Conservation (phyloP, 2,888 invertebrate species). For the Tipula unca region DNA sequence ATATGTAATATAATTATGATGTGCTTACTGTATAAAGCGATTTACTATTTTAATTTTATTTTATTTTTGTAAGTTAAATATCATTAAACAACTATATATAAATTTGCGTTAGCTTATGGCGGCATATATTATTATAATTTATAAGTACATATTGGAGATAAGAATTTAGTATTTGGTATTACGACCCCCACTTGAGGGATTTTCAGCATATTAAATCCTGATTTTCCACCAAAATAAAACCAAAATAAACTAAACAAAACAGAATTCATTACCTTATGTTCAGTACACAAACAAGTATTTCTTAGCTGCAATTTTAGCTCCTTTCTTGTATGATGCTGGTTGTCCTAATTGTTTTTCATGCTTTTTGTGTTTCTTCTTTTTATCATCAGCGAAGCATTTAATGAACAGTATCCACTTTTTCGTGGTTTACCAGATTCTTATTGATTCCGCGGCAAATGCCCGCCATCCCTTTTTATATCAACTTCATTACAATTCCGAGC, state of each 20-base stretch:
- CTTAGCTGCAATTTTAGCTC: neutral
- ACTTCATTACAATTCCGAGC: neutral
- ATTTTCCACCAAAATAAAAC: neutral
- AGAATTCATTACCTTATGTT: neutral
- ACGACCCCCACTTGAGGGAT: neutral
- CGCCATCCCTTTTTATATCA: neutral
- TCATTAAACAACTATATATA: neutral
- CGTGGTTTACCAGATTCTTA: neutral
- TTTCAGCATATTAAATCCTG: neutral
- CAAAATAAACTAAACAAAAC: neutral
- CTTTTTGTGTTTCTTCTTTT: neutral
- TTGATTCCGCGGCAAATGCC: neutral
- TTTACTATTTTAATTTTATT: neutral
- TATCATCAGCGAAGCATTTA: neutral
- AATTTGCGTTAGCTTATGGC: neutral
- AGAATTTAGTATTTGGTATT: neutral
- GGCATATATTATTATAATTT: neutral
- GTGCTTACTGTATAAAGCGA: constrained; percentile 8
- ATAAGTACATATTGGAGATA: neutral
- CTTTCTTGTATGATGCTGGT: neutral
- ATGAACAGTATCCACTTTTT: neutral
- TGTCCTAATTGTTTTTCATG: neutral
- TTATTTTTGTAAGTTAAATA: neutral
- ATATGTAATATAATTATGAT: neutral
- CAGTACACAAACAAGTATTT: neutral